Evolutionary conservation across 2,113 vertebrate genomes (phyloP).

Genomic region (Megalops atlanticus): DNA sequence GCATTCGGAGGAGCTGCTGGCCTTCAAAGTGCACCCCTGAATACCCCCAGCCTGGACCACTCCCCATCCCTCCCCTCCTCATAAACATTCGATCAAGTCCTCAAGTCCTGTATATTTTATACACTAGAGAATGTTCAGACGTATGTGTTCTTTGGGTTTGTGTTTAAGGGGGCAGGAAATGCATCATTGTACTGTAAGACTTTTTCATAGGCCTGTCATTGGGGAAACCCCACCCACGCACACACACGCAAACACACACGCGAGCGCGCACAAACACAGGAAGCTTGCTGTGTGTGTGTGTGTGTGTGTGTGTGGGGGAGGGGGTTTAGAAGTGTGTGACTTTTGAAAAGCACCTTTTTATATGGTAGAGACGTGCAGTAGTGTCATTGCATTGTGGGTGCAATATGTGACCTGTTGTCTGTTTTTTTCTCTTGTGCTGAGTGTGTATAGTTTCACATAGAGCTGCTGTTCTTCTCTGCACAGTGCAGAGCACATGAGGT

Average conservation of each 20-base stretch:
- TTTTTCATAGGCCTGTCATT: constrained; percentile 49
- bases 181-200: constrained; percentile 33
- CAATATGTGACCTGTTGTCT: constrained; percentile 44
- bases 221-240: constrained; percentile 38
- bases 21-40: constrained; percentile 96
- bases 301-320: constrained; percentile 46
- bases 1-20: constrained; percentile 96
- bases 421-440: constrained; percentile 28
- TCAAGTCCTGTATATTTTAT: too few relatives aligned
- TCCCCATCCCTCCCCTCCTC: background rate
- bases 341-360: constrained; percentile 61
- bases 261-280: constrained; percentile 11
- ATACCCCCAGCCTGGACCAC: constrained; percentile 26
- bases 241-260: constrained; percentile 30
- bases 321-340: constrained; percentile 40
- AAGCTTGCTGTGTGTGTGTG: constrained; percentile 46
- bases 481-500: background rate
- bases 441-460: constrained; percentile 2
- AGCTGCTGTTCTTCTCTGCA: background rate
- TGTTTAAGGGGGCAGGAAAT: background rate
- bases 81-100: background rate
- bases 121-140: too few relatives aligned
- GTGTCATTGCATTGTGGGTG: constrained; percentile 59
- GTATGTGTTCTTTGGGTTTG: too few relatives aligned
- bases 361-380: constrained; percentile 43